These are phyloP conservation scores for Sepioteuthis lessoniana DNA, from an alignment of 2,888 invertebrate genomes.

Conservation along the genomic window DNA sequence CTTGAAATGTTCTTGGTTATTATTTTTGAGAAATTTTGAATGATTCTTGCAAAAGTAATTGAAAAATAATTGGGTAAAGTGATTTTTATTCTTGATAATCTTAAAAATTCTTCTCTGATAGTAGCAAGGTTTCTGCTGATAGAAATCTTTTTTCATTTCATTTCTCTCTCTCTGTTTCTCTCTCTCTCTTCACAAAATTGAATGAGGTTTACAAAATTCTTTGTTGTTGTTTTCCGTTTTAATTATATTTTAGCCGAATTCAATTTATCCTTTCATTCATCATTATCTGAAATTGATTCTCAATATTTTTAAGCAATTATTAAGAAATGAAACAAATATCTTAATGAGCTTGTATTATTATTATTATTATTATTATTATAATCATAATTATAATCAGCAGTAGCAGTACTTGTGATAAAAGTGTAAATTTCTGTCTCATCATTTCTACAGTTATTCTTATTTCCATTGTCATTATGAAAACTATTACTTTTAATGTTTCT, in stretches of 20 bases:
- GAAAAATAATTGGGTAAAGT: conserved; percentile 33
- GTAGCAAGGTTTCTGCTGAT: background rate
- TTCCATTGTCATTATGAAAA: background rate
- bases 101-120: background rate
- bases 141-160: background rate
- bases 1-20: background rate
- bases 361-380: background rate
- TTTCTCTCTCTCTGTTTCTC: background rate
- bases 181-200: background rate
- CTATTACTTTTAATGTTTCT: too few species aligned
- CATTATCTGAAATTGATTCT: conserved; percentile 33
- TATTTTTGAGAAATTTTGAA: conserved; percentile 14
- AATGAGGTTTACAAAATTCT: conserved; percentile 18
- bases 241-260: background rate
- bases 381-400: too few species aligned
- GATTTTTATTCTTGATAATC: background rate
- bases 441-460: background rate
- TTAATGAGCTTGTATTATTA: background rate
- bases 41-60: conserved; percentile 24
- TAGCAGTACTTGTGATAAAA: too few species aligned
- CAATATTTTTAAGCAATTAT: background rate
- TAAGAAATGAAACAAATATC: background rate
- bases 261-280: conserved; percentile 14
- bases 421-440: too few species aligned
- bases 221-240: background rate